phyloP scores from a whole-genome alignment of 2,888 invertebrate genomes.

The Papilio demoleus region DNA sequence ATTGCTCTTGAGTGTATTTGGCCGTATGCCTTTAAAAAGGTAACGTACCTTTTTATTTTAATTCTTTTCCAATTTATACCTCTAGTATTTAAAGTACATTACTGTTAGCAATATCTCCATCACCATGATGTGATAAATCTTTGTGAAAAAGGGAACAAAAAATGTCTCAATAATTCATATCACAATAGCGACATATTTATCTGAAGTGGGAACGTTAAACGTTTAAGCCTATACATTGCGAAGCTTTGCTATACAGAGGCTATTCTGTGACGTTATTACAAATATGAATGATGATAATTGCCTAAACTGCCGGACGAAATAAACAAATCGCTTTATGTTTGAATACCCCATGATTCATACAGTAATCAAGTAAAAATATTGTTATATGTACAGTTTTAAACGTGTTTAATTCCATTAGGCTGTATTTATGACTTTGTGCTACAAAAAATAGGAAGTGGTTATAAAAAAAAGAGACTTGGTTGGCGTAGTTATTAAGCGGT shows the following conservation, averaged over 20 bases:
- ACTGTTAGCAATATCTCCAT: background rate
- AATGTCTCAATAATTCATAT: conserved; percentile 24
- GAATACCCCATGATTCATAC: conserved; percentile 25
- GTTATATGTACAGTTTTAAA: no score
- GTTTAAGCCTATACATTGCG: conserved; percentile 30
- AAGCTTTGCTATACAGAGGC: conserved; percentile 9
- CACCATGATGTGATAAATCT: conserved; percentile 18
- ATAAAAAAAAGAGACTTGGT: no score
- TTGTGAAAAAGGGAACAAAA: conserved; percentile 7
- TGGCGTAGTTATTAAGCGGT: no score
- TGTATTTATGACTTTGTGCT: no score
- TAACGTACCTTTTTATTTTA: no score
- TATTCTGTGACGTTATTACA: conserved; percentile 42
- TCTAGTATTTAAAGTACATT: background rate
- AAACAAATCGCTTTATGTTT: conserved; percentile 43
- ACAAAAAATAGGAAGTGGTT: no score
- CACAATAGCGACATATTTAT: conserved; percentile 25
- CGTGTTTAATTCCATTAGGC: no score
- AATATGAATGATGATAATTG: conserved; percentile 49
- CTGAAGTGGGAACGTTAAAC: conserved; percentile 21
- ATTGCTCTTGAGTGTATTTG: no score
- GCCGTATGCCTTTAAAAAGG: no score
- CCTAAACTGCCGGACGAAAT: conserved; percentile 40
- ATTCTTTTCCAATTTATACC: no score
- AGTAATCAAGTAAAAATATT: conserved; percentile 5